A percentile compares a stretch with the other conserved stretches of the same genome.
phyloP scores from a whole-genome alignment of 1,140 invertebrate species.

The Zaprionus gabonicus region DNA sequence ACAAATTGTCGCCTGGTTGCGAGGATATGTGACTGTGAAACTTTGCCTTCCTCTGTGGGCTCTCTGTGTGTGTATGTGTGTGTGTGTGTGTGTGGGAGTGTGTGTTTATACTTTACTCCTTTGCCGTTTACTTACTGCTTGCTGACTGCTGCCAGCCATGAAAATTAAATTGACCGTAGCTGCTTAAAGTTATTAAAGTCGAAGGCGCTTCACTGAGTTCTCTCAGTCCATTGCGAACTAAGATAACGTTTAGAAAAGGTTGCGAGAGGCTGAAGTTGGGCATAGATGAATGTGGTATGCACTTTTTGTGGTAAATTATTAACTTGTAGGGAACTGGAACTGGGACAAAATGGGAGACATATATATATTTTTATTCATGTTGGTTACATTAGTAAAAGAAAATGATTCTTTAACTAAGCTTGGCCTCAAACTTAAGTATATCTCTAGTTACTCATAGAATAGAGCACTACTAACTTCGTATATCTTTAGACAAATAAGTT shows the following conservation, averaged over 20 bases:
- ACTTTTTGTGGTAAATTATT: background rate
- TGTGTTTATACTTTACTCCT: conserved; percentile 51
- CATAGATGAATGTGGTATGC: background rate
- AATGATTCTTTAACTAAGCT: background rate
- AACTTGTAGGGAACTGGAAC: background rate
- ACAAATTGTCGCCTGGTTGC: conserved; percentile 73
- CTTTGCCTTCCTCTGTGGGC: conserved; percentile 6
- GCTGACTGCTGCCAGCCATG: conserved; percentile 63
- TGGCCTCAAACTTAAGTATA: background rate
- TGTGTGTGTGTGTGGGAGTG: conserved; percentile 21
- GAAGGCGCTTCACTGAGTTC: conserved; percentile 27
- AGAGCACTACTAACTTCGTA: background rate
- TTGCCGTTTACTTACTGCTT: conserved; percentile 63
- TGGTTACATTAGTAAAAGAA: too few species aligned
- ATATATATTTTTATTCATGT: too few species aligned
- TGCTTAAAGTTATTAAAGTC: conserved; percentile 82
- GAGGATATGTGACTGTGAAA: conserved; percentile 54
- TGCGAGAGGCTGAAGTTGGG: background rate
- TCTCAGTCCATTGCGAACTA: conserved; percentile 17
- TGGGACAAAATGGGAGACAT: too few species aligned
- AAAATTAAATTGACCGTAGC: conserved; percentile 84
- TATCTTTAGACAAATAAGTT: conserved; percentile 20
- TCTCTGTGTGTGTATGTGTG: conserved; percentile 9
- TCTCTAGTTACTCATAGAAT: background rate
- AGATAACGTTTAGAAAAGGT: conserved; percentile 45